phyloP scores from a whole-genome alignment of 2,797 vertebrate species.

The Galagoides demidoff region DNA sequence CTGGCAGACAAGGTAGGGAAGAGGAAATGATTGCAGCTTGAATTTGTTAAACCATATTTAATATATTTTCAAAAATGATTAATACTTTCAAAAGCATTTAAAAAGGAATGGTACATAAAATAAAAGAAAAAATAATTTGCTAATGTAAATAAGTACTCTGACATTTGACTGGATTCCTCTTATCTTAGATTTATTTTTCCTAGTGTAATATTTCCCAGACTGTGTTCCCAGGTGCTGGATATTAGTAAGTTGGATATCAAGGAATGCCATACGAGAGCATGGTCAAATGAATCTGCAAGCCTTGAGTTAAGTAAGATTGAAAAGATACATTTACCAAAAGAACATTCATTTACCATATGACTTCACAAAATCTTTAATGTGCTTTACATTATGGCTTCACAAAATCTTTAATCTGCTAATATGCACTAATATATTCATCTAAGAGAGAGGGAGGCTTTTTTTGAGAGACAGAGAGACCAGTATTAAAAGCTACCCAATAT shows the following conservation, averaged over 20 bases:
- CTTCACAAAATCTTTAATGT: neutral
- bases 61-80: constrained; percentile 40
- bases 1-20: neutral
- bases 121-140: constrained; percentile 48
- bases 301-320: constrained; percentile 38
- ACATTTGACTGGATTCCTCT: neutral
- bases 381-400: neutral
- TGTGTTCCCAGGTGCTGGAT: neutral
- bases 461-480: neutral
- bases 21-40: neutral
- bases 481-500: neutral
- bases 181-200: neutral
- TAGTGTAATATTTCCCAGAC: neutral
- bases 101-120: constrained; percentile 42
- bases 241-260: constrained; percentile 41
- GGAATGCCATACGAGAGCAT: neutral
- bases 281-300: constrained; percentile 19
- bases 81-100: constrained; percentile 5
- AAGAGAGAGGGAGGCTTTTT: neutral
- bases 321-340: constrained; percentile 26
- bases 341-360: neutral
- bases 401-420: constrained; percentile 58
- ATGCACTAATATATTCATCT: neutral
- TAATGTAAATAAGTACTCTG: constrained; percentile 30
- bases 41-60: constrained; percentile 41